phyloP scores from a whole-genome alignment of 2,113 vertebrate genomes.

The Lasiurus cinereus region DNA sequence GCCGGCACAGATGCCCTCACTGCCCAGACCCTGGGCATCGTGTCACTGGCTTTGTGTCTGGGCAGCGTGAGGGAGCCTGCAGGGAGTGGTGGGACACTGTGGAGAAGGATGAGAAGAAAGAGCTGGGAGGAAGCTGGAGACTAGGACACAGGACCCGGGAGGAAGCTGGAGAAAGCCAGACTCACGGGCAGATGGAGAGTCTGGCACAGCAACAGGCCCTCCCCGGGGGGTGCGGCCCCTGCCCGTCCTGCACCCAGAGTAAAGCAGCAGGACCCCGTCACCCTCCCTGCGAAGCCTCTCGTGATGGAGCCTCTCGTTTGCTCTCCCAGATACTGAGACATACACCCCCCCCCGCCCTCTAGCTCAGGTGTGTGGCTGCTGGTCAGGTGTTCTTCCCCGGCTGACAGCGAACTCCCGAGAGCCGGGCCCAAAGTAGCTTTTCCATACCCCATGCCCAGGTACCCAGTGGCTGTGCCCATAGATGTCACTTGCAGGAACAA shows the following conservation, averaged over 20 bases:
- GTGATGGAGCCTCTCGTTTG: accelerated
- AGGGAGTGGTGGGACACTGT: background rate
- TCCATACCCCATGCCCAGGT: background rate
- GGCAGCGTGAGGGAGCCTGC: background rate
- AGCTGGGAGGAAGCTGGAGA: background rate
- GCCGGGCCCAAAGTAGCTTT: background rate
- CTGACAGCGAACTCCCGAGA: background rate
- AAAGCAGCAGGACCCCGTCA: background rate
- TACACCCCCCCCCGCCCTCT: accelerated
- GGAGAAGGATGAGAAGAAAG: background rate
- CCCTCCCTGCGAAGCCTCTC: background rate
- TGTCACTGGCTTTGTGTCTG: background rate
- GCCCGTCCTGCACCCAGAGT: background rate
- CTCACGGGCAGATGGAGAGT: background rate
- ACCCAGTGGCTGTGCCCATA: background rate
- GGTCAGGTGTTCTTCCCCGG: background rate
- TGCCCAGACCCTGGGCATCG: background rate
- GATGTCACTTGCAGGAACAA: background rate
- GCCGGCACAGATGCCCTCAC: background rate
- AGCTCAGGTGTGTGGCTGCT: background rate
- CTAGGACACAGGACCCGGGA: background rate
- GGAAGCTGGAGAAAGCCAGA: background rate
- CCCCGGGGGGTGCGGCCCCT: accelerated
- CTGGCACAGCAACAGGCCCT: accelerated
- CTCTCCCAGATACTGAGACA: background rate